Conservation (phyloP, 2,113 vertebrate genomes). For the rat (Rattus norvegicus) region GRCr8 NC_086019.1:44298001-44298500, state of each 20-base stretch:
- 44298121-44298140: background rate
- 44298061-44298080: background rate
- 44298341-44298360: conserved; percentile 51
- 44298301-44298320: conserved; percentile 38
- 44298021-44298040: too few species aligned
- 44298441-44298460: conserved; percentile 18
- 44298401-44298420: conserved; percentile 18
- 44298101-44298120: background rate
- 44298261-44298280: conserved; percentile 36
- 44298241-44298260: conserved; percentile 28
- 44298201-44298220: conserved; percentile 52
- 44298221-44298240: conserved; percentile 5
- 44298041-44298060: background rate
- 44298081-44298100: background rate
- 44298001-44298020: background rate
- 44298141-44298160: background rate
- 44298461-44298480: conserved; percentile 34
- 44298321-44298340: conserved; percentile 65
- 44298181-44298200: background rate
- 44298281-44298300: conserved; percentile 66
- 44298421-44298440: conserved; percentile 32
- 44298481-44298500: conserved; percentile 52
- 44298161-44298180: background rate
- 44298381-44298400: conserved; percentile 18
- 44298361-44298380: conserved; percentile 61